Evolutionary conservation across 2,113 vertebrate species (phyloP).

Genomic region (Bambusicola thoracicus): DNA sequence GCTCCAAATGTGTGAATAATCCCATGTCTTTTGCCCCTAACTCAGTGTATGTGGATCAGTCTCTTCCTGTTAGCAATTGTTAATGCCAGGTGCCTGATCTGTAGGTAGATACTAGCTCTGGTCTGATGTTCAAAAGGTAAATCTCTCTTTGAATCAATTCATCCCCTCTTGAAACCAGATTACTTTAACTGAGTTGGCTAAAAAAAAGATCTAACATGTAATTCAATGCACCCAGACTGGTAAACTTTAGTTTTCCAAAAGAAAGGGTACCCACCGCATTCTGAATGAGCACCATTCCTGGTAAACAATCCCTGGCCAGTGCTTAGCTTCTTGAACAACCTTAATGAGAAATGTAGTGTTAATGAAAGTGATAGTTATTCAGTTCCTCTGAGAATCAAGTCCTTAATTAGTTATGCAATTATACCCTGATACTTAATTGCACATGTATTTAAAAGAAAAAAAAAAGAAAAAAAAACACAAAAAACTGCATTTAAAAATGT

Average conservation of each 20-base stretch:
- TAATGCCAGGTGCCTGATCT: background rate
- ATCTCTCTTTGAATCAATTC: background rate
- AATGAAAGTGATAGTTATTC: background rate
- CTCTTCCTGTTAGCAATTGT: background rate
- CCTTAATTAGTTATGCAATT: background rate
- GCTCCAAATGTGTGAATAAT: background rate
- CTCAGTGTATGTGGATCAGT: background rate
- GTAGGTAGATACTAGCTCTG: background rate
- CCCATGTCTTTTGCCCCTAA: background rate
- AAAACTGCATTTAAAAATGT: background rate
- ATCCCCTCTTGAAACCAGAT: background rate
- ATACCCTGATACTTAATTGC: background rate
- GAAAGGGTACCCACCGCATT: background rate
- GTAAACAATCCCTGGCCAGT: background rate
- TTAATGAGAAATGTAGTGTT: background rate
- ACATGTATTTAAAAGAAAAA: background rate
- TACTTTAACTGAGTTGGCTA: background rate
- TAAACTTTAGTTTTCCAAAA: background rate
- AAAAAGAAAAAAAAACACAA: background rate
- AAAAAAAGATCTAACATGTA: background rate
- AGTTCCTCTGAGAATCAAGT: background rate
- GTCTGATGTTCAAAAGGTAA: background rate
- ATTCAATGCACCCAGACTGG: background rate
- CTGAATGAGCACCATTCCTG: background rate
- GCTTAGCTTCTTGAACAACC: background rate